These are phyloP conservation scores for Danio jaintianensis DNA, from an alignment of 2,797 vertebrate genomes.

Conservation along the genomic window DNA sequence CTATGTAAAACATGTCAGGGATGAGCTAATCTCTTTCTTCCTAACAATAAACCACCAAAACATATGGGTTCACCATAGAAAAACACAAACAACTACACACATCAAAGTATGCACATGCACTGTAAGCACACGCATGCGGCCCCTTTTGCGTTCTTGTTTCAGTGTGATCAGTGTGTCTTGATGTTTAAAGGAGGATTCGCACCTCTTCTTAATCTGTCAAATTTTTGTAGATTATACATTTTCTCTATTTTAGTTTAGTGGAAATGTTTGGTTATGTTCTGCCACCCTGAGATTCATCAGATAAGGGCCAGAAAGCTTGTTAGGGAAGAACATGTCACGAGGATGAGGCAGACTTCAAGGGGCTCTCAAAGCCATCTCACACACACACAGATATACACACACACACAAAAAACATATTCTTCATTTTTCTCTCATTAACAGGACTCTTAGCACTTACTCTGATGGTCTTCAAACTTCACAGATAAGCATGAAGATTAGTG, in stretches of 20 bases:
- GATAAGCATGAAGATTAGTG: no score
- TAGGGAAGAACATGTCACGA: constrained; percentile 51
- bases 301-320: constrained; percentile 54
- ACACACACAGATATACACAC: constrained; percentile 6
- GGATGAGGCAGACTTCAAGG: constrained; percentile 56
- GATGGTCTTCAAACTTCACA: neutral
- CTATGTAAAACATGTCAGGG: neutral
- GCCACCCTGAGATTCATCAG: constrained; percentile 55
- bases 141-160: constrained; percentile 17
- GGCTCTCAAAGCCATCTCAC: constrained; percentile 32
- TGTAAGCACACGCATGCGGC: neutral
- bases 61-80: constrained; percentile 6
- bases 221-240: constrained; percentile 42
- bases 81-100: constrained; percentile 45
- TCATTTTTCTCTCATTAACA: constrained; percentile 3
- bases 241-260: constrained; percentile 40
- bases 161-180: neutral
- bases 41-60: constrained; percentile 17
- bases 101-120: constrained; percentile 24
- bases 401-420: neutral
- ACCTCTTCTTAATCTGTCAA: constrained; percentile 28
- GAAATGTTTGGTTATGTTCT: constrained; percentile 57
- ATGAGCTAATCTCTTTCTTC: neutral
- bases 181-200: constrained; percentile 22
- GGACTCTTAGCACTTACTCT: neutral